phyloP scores from a whole-genome alignment of 1,140 invertebrate species.

The Pseudomyrmex dendroicus region DNA sequence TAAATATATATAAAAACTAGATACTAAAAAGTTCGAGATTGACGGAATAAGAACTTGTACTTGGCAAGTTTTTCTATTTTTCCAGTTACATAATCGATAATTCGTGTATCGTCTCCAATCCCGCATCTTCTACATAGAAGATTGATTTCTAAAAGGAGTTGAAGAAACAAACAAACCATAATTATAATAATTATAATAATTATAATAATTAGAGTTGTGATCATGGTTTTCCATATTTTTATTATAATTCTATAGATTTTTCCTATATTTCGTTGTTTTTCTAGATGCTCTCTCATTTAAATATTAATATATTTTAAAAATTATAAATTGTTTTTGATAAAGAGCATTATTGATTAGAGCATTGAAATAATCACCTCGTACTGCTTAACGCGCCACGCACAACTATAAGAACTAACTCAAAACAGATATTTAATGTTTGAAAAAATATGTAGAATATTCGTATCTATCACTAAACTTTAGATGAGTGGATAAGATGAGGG shows the following conservation, averaged over 20 bases:
- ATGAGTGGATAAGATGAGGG: background rate
- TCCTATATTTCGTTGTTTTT: background rate
- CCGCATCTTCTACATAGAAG: conserved; percentile 17
- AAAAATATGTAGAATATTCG: background rate
- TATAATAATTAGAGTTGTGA: too few relatives aligned
- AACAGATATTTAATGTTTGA: conserved; percentile 28
- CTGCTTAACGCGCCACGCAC: background rate
- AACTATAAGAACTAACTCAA: background rate
- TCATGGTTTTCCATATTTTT: background rate
- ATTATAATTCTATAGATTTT: background rate
- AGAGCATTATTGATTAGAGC: too few relatives aligned
- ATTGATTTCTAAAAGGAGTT: background rate
- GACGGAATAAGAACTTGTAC: conserved; percentile 11
- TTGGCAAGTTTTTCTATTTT: conserved; percentile 39
- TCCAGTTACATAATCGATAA: conserved; percentile 9
- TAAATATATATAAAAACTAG: background rate
- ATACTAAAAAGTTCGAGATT: background rate
- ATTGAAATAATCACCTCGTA: background rate
- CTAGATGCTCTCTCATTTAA: too few relatives aligned
- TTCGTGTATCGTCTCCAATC: background rate
- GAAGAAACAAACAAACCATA: background rate
- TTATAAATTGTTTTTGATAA: too few relatives aligned
- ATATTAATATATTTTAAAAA: too few relatives aligned
- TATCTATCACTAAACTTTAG: too few relatives aligned
- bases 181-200: background rate